phyloP scores from a whole-genome alignment of 1,140 invertebrate species.

The Cotesia vestalis region DNA sequence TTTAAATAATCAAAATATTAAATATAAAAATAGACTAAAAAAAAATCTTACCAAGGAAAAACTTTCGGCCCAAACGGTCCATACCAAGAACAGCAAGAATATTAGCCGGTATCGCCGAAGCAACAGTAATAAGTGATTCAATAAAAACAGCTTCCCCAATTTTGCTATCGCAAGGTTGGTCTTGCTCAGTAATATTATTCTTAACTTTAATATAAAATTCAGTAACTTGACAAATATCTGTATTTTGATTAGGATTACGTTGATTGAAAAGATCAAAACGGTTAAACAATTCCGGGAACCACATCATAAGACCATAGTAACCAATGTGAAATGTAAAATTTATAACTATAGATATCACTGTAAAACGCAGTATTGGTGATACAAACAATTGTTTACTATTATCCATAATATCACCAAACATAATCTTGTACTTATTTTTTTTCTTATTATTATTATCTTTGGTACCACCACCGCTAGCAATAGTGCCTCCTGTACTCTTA shows the following conservation, averaged over 20 bases:
- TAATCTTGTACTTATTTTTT: constrained; percentile 73
- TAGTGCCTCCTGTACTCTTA: too few species aligned
- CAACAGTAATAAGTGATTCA: constrained; percentile 86
- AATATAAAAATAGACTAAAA: too few species aligned
- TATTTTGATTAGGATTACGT: constrained; percentile 65
- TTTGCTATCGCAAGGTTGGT: constrained; percentile 70
- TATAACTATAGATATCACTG: constrained; percentile 83
- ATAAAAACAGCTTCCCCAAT: constrained; percentile 82
- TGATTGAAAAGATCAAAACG: constrained; percentile 82
- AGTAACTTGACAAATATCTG: constrained; percentile 81
- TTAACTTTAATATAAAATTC: constrained; percentile 75
- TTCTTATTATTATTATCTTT: constrained; percentile 60
- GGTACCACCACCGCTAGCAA: not conserved
- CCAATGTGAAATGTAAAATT: constrained; percentile 90
- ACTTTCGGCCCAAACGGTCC: constrained; percentile 86
- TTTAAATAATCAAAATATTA: not conserved
- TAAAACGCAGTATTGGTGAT: constrained; percentile 82
- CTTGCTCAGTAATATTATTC: constrained; percentile 68
- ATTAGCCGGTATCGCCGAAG: constrained; percentile 84
- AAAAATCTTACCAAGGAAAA: constrained; percentile 76
- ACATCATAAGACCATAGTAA: constrained; percentile 91
- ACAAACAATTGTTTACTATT: constrained; percentile 84
- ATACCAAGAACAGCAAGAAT: constrained; percentile 79
- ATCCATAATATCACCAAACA: constrained; percentile 78
- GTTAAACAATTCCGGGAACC: constrained; percentile 90